A percentile compares a stretch with the other conserved stretches of the same genome.
Conservation (phyloP, 2,797 vertebrate species). For the Coranthus polyacanthus region DNA sequence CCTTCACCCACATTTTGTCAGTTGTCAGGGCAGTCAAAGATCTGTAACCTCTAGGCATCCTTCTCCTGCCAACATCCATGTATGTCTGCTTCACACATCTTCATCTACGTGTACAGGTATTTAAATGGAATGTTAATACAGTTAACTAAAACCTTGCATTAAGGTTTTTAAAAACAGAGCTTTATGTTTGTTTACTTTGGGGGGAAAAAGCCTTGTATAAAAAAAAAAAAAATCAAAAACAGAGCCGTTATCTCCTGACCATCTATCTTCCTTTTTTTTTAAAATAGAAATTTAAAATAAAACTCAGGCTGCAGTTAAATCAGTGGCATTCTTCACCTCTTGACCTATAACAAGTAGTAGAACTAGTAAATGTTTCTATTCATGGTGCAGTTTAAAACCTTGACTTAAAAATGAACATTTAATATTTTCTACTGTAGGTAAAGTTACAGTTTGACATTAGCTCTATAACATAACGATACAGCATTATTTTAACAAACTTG, state of each 20-base stretch:
- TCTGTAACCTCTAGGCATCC: constrained; percentile 45
- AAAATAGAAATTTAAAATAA: background rate
- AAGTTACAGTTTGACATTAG: constrained; percentile 21
- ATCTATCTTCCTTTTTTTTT: no score
- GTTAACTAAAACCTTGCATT: background rate
- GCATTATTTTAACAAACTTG: constrained; percentile 44
- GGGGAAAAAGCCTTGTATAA: no score
- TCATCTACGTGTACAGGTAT: background rate
- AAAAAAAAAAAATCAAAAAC: no score
- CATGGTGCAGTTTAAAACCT: background rate
- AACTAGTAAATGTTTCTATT: no score
- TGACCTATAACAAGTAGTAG: background rate
- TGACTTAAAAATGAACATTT: background rate
- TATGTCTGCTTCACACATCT: background rate
- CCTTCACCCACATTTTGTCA: constrained; percentile 36
- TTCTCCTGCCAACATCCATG: constrained; percentile 24
- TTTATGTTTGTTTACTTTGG: background rate
- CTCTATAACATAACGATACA: constrained; percentile 33
- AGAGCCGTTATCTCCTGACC: no score
- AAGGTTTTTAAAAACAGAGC: constrained; percentile 3
- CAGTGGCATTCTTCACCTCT: background rate
- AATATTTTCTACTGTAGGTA: background rate
- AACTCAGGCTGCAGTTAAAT: background rate
- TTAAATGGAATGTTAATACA: constrained; percentile 15
- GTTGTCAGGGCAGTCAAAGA: constrained; percentile 29